These are phyloP conservation scores for Lepidiolamprologus cunningtoni DNA, from an alignment of 2,113 vertebrate genomes.

Conservation along the genomic window DNA sequence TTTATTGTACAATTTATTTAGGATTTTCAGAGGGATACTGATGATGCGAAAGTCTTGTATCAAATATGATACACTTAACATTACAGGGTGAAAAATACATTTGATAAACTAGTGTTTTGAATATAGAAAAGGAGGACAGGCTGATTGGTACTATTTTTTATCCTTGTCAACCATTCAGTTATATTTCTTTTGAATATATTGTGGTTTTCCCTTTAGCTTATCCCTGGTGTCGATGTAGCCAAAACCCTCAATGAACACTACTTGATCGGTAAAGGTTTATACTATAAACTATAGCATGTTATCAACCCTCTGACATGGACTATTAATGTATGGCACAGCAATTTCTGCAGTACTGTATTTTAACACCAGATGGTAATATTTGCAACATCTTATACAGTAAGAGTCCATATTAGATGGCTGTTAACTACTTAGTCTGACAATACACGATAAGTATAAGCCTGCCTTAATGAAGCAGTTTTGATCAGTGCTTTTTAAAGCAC, in stretches of 20 bases:
- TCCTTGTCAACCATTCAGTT: not conserved
- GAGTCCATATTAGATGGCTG: not conserved
- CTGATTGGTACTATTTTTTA: not conserved
- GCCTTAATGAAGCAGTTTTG: not conserved
- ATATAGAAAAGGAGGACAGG: not conserved
- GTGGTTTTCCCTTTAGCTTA: not conserved
- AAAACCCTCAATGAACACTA: not conserved
- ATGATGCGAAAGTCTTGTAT: not conserved
- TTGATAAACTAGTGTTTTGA: not conserved
- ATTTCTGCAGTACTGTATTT: not conserved
- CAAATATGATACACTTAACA: not conserved
- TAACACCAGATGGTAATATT: conserved; percentile 46
- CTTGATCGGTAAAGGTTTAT: not conserved
- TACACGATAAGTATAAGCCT: not conserved
- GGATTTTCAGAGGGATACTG: not conserved
- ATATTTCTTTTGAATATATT: not conserved
- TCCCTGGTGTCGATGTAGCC: not conserved
- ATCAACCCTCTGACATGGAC: not conserved
- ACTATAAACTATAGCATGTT: not conserved
- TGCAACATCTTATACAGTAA: not conserved
- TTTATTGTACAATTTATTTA: not conserved
- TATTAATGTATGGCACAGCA: not conserved
- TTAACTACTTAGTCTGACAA: not conserved
- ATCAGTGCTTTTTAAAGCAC: not conserved
- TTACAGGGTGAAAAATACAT: not conserved